A percentile compares a stretch with the other conserved stretches of the same genome.
These are phyloP conservation scores for Drosophila repletoides DNA, from an alignment of 1,140 invertebrate species.

Conservation along the genomic window DNA sequence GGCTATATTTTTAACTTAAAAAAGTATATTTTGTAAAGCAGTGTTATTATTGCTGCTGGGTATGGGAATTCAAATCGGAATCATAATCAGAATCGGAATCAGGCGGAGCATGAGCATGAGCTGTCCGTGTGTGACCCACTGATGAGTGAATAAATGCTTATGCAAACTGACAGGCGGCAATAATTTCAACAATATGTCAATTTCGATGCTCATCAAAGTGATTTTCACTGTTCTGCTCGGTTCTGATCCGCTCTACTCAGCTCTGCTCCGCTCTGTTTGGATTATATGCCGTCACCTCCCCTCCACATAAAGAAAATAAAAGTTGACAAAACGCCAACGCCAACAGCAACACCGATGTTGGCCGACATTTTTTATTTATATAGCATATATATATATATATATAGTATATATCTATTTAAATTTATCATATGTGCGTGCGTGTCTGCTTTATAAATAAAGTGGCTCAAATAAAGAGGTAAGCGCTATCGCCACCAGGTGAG, in stretches of 20 bases:
- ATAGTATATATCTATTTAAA: conserved; percentile 7
- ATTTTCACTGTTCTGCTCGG: conserved; percentile 51
- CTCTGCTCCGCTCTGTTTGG: conserved; percentile 19
- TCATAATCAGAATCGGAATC: conserved; percentile 1
- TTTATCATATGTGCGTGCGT: conserved; percentile 61
- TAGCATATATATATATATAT: conserved; percentile 7
- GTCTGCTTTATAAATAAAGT: conserved; percentile 77
- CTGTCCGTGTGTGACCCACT: conserved; percentile 22
- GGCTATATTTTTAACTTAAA: too few relatives aligned
- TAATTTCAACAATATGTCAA: conserved; percentile 76
- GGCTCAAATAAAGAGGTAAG: conserved; percentile 64
- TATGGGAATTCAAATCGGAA: too few relatives aligned
- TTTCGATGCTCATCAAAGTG: conserved; percentile 75
- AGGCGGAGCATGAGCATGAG: conserved; percentile 9
- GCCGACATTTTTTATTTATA: conserved; percentile 53
- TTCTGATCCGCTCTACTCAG: too few relatives aligned
- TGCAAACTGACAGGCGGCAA: conserved; percentile 70
- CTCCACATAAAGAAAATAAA: too few relatives aligned
- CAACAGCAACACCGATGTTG: conserved; percentile 53
- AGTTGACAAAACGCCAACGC: conserved; percentile 71
- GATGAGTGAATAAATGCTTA: conserved; percentile 68
- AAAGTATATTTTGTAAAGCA: too few relatives aligned
- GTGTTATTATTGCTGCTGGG: too few relatives aligned
- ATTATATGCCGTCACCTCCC: conserved; percentile 25
- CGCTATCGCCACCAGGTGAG: conserved; percentile 57